phyloP scores from a whole-genome alignment of 2,888 invertebrate genomes.

The Drosophila bunnanda region DNA sequence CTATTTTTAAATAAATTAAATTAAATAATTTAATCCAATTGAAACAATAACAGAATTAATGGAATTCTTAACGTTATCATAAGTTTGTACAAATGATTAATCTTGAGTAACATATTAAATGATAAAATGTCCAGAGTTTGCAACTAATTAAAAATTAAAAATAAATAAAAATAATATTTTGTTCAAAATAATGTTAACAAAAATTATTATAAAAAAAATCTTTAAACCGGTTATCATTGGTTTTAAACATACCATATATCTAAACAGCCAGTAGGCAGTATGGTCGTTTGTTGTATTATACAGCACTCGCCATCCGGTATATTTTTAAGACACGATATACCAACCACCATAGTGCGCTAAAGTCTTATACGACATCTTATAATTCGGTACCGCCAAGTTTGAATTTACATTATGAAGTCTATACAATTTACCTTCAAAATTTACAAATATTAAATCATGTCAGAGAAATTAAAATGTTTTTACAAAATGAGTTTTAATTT shows the following conservation, averaged over 20 bases:
- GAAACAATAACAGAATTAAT: too few species aligned
- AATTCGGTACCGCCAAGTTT: background rate
- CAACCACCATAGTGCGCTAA: background rate
- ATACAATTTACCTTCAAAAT: too few species aligned
- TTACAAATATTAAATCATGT: background rate
- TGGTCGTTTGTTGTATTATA: background rate
- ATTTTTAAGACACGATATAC: background rate
- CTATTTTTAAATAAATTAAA: background rate
- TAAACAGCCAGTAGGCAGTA: background rate
- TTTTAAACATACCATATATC: background rate
- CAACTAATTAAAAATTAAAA: too few species aligned
- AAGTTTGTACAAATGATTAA: too few species aligned
- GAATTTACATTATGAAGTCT: background rate
- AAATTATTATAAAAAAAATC: background rate
- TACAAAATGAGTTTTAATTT: background rate
- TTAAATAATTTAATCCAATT: too few species aligned
- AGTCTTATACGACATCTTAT: constrained; percentile 18
- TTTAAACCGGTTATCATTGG: background rate
- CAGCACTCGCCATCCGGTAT: background rate
- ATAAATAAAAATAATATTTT: background rate
- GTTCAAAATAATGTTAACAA: too few species aligned
- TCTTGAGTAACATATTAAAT: too few species aligned
- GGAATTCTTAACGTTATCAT: too few species aligned
- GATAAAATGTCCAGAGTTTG: too few species aligned
- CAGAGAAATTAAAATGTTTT: background rate